Conservation (phyloP, 2,797 vertebrate genomes). For the Gambusia yucatana region DNA sequence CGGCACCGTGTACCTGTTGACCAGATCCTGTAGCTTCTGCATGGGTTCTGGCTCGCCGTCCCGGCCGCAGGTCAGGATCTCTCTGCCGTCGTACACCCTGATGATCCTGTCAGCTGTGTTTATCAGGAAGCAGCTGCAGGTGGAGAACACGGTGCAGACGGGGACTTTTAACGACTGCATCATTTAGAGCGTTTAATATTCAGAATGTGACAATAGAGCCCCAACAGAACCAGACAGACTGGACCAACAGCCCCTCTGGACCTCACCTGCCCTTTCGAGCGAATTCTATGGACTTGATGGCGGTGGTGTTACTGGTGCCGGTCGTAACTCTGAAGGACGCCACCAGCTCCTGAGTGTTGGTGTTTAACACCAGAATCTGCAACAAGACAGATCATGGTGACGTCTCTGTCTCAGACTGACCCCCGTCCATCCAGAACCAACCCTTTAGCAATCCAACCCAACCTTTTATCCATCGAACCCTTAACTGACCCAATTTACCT, state of each 20-base stretch:
- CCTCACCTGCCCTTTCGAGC: slow-evolving; percentile 96
- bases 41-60: slow-evolving; percentile 97
- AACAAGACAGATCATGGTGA: slow-evolving; percentile 4
- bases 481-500: no score
- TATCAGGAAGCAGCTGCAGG: slow-evolving; percentile 93
- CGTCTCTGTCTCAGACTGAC: background rate
- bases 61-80: slow-evolving; percentile 94
- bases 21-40: slow-evolving; percentile 97
- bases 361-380: slow-evolving; percentile 97
- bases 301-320: slow-evolving; percentile 98
- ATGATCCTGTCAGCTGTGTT: slow-evolving; percentile 98
- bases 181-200: background rate
- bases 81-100: slow-evolving; percentile 94
- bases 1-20: slow-evolving; percentile 85
- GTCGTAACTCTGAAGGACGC: slow-evolving; percentile 99
- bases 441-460: no score
- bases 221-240: no score
- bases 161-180: background rate
- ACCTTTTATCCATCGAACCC: no score
- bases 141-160: background rate
- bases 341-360: slow-evolving; percentile 94
- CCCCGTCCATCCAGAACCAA: no score
- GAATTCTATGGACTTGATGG: slow-evolving; percentile 98
- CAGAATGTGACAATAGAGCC: background rate
- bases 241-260: background rate